Percentiles rank a stretch among this genome's conserved stretches.
These are phyloP conservation scores for Corythornis vintsioides DNA, from an alignment of 2,113 vertebrate species.

Conservation along the genomic window DNA sequence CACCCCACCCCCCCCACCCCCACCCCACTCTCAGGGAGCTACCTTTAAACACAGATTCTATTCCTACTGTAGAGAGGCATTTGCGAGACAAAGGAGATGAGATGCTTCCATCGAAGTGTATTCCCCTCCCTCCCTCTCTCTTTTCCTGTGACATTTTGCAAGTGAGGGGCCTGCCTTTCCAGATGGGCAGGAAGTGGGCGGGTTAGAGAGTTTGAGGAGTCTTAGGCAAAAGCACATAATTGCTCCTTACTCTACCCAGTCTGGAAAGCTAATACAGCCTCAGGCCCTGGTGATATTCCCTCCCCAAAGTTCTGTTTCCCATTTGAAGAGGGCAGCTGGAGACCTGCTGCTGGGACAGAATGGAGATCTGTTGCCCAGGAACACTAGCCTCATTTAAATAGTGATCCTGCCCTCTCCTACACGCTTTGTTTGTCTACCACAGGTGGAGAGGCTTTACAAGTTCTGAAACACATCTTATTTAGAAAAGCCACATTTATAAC, in stretches of 20 bases:
- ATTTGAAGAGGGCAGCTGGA: background rate
- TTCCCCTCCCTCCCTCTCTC: background rate
- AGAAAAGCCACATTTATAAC: background rate
- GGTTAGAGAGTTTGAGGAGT: background rate
- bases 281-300: background rate
- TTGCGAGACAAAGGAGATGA: background rate
- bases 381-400: background rate
- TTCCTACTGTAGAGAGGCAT: background rate
- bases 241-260: background rate
- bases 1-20: too few relatives aligned
- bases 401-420: background rate
- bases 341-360: background rate
- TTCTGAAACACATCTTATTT: background rate
- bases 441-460: background rate
- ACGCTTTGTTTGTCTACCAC: fast-evolving
- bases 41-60: background rate
- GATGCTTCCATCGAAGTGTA: background rate
- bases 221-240: background rate
- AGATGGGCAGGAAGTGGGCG: background rate
- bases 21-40: background rate
- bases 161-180: background rate
- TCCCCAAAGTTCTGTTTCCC: background rate
- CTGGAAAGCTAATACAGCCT: background rate
- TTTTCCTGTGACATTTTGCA: background rate
- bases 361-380: background rate